Evolutionary conservation across 2,888 invertebrate species (phyloP).

Genomic region (Ochropacha duplaris): DNA sequence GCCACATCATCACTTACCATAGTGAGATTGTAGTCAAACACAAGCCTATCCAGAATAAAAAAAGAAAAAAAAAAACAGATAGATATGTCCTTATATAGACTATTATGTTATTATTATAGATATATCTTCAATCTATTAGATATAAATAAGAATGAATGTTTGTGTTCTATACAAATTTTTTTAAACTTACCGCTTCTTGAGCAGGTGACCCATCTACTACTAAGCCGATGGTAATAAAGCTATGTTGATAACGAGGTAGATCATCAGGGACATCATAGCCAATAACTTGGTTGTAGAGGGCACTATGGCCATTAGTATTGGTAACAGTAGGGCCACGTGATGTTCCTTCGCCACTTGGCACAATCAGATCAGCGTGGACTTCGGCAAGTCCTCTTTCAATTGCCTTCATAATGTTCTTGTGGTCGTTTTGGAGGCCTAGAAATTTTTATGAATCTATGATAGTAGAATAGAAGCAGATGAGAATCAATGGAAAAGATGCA

Average conservation of each 20-base stretch:
- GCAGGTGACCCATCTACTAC: constrained; percentile 92
- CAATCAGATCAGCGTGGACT: constrained; percentile 77
- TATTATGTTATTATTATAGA: too few relatives aligned
- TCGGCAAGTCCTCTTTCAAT: constrained; percentile 90
- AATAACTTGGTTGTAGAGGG: constrained; percentile 7
- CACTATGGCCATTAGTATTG: constrained; percentile 21
- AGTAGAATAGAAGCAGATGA: too few relatives aligned
- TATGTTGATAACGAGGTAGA: constrained; percentile 33
- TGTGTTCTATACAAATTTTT: too few relatives aligned
- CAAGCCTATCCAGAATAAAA: background rate
- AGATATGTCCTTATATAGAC: too few relatives aligned
- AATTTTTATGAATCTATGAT: constrained; percentile 8
- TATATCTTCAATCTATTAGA: too few relatives aligned
- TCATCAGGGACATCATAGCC: constrained; percentile 14
- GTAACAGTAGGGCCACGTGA: constrained; percentile 30
- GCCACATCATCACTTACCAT: too few relatives aligned
- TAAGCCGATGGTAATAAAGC: constrained; percentile 87
- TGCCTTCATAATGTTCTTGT: constrained; percentile 90
- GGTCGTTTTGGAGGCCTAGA: constrained; percentile 93
- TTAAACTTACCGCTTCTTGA: constrained; percentile 88
- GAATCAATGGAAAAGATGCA: too few relatives aligned
- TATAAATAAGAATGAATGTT: too few relatives aligned
- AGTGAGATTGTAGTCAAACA: too few relatives aligned
- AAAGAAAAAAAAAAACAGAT: background rate
- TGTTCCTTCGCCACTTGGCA: constrained; percentile 32